phyloP scores from a whole-genome alignment of 2,797 vertebrate genomes.

The Bradypodion ventrale region DNA sequence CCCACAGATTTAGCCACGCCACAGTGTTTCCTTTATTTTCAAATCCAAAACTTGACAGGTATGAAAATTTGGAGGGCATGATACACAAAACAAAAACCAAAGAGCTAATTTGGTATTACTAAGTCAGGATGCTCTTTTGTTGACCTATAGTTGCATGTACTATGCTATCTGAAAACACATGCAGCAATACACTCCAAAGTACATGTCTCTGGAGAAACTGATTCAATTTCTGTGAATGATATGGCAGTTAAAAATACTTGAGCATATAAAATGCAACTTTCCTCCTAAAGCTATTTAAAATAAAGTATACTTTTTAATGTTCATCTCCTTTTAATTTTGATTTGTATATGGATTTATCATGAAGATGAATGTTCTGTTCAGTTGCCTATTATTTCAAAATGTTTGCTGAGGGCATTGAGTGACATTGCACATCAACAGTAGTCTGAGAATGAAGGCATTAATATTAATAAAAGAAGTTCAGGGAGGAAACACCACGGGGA shows the following conservation, averaged over 20 bases:
- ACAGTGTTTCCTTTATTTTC: no score
- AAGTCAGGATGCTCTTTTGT: not conserved
- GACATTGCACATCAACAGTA: not conserved
- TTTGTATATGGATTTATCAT: not conserved
- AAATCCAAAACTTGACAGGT: no score
- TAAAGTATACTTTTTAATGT: not conserved
- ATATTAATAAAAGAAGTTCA: conserved; percentile 22
- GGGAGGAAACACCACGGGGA: conserved; percentile 46
- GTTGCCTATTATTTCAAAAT: not conserved
- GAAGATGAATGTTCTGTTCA: not conserved
- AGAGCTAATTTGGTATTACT: not conserved
- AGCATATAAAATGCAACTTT: not conserved
- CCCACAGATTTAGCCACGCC: no score
- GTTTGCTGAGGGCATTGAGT: not conserved
- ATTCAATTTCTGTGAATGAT: not conserved
- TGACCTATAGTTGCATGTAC: not conserved
- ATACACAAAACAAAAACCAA: not conserved
- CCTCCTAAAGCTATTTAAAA: not conserved
- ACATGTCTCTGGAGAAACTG: not conserved
- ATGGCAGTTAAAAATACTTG: not conserved
- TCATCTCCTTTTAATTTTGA: not conserved
- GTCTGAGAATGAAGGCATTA: conserved; percentile 30
- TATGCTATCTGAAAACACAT: not conserved
- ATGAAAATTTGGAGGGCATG: not conserved
- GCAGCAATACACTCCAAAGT: not conserved